Base-by-base conservation (phyloP, 2,888 invertebrate genomes). In the Itoplectis maculator region DNA sequence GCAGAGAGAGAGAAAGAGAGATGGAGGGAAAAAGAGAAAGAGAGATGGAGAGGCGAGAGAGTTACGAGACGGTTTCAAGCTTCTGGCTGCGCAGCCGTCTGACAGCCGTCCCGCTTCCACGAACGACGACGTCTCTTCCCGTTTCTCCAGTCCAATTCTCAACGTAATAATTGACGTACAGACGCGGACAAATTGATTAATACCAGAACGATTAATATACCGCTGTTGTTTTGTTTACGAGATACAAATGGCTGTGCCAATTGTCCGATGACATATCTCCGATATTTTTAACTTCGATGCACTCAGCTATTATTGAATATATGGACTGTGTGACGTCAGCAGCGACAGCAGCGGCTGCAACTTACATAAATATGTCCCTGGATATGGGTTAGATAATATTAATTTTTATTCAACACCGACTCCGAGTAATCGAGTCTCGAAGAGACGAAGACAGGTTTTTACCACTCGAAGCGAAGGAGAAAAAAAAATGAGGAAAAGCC, bases 91-190 rank as follows among this genome's bases (percentile, higher is more conserved):
- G n/a, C n/a, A n/a, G n/a, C 76, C 77, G 68, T 0, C 56, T 81
- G 83, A 84, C 88, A 84, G 78, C 78, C 84, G 77, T 77, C 73
- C 77, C 81, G 68, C 72, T 73, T 81, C 73, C 61, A 61, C 77
- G 73, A 51, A 56, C 66, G 23, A 42, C 54, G 72, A 85, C 86
- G 87, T 83, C 78, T 83, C 75, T 85, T 84, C 81, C 76, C 68
- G 68, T 59, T 51, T 45, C 68, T 81, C 42, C 63, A 69, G 77
- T 81, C 81, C 83, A 79, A 74, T 70, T 82, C 42, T n/a, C 70
- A 47, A 49, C 59, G 51, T 42, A 54, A 83, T 85, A 79, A 47
- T 77, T 80, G 82, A 69, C 78, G 49, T 63, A 54, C 51, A n/a
- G n/a, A 74, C 66, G 75, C 66, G 75, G 42, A 82, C 82, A 79